Percentiles rank a stretch among this genome's conserved stretches.
Conservation (phyloP, 1,140 invertebrate genomes). For the Cecropterus lyciades region DNA sequence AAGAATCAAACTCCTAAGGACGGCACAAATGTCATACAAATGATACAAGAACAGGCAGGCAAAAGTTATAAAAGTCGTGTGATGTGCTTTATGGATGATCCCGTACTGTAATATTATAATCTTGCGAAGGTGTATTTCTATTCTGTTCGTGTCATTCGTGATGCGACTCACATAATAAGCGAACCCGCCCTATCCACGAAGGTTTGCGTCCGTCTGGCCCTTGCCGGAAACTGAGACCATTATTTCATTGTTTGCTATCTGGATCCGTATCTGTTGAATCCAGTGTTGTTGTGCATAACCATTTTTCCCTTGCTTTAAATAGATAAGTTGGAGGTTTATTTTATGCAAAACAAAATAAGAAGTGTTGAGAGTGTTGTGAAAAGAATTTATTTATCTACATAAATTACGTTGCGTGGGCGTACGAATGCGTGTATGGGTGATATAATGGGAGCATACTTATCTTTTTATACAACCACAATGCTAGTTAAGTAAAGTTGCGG, state of each 20-base stretch:
- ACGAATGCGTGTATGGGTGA: constrained; percentile 23
- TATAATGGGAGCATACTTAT: constrained; percentile 24
- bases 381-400: constrained; percentile 40
- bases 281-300: constrained; percentile 46
- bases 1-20: too few species aligned
- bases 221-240: constrained; percentile 68
- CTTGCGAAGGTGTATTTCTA: constrained; percentile 25
- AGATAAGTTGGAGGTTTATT: constrained; percentile 41
- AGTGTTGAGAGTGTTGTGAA: constrained; percentile 33
- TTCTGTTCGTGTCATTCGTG: constrained; percentile 31
- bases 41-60: too few species aligned
- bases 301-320: constrained; percentile 45
- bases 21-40: too few species aligned
- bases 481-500: not conserved
- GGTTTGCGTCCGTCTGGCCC: constrained; percentile 59
- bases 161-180: constrained; percentile 36
- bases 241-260: constrained; percentile 73
- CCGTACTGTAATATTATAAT: constrained; percentile 17
- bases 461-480: constrained; percentile 3
- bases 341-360: constrained; percentile 48
- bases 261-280: constrained; percentile 58
- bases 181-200: constrained; percentile 28
- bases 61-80: not conserved
- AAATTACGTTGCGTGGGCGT: constrained; percentile 32
- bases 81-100: not conserved